These are phyloP conservation scores for Enhydra lutris DNA, from an alignment of 2,113 vertebrate species.

Conservation along the genomic window DNA sequence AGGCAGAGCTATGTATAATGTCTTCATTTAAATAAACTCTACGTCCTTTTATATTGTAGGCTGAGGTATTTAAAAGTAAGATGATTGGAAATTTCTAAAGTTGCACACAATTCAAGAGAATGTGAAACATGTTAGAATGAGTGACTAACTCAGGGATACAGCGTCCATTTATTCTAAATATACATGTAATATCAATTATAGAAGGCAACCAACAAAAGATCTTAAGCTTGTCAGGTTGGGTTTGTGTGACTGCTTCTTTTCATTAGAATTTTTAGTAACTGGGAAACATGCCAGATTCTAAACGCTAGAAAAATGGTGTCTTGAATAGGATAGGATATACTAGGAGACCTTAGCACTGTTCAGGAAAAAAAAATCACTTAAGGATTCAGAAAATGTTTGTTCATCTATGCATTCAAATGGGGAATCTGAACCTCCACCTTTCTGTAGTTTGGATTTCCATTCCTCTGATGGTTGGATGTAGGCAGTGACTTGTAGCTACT, in stretches of 20 bases:
- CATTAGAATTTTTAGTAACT: constrained; percentile 69
- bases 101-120: constrained; percentile 60
- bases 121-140: constrained; percentile 49
- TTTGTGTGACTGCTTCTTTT: constrained; percentile 70
- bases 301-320: not conserved
- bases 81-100: constrained; percentile 67
- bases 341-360: not conserved
- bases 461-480: not conserved
- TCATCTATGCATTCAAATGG: not conserved
- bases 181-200: constrained; percentile 56
- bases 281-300: constrained; percentile 67
- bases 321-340: constrained; percentile 51
- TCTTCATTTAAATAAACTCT: constrained; percentile 64
- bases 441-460: not conserved
- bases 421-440: not conserved
- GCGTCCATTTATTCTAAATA: constrained; percentile 65
- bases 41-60: constrained; percentile 59
- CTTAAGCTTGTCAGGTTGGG: constrained; percentile 53
- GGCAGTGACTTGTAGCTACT: not conserved
- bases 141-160: not conserved
- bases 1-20: constrained; percentile 54
- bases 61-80: constrained; percentile 56
- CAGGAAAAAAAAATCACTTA: not conserved
- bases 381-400: constrained; percentile 19
- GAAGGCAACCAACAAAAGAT: constrained; percentile 67